Percentiles rank a stretch among this genome's conserved stretches.
These are phyloP conservation scores for Athalia circularis DNA, from an alignment of 2,888 invertebrate genomes.

Conservation along the genomic window DNA sequence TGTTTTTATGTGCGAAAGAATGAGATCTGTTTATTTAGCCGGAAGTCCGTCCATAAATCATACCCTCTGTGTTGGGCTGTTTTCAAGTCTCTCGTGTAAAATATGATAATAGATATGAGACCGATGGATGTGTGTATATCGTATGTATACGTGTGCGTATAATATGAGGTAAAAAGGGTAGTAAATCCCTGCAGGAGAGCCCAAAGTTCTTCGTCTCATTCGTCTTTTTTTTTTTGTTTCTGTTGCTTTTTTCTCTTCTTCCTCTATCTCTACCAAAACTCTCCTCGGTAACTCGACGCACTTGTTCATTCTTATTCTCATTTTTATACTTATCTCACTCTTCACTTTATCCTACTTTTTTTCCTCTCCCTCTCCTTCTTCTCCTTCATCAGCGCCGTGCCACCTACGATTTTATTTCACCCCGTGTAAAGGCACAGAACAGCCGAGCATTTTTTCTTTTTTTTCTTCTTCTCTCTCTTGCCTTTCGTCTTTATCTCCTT, in stretches of 20 bases:
- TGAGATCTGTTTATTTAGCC: conserved; percentile 65
- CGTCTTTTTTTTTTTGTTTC: conserved; percentile 15
- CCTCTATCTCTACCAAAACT: conserved; percentile 50
- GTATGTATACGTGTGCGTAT: no score
- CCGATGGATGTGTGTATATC: conserved; percentile 56
- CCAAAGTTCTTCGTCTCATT: conserved; percentile 43
- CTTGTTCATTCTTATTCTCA: no score
- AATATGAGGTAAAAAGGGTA: conserved; percentile 49
- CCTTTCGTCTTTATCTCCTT: conserved; percentile 8
- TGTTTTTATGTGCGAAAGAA: neutral
- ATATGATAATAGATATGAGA: conserved; percentile 69
- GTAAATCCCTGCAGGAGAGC: conserved; percentile 60
- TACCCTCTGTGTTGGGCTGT: conserved; percentile 56
- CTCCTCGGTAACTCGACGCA: conserved; percentile 27
- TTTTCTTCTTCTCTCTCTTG: neutral
- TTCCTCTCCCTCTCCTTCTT: conserved; percentile 25
- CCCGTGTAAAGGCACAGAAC: no score
- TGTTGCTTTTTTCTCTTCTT: conserved; percentile 50
- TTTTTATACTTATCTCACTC: conserved; percentile 7
- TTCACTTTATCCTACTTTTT: neutral
- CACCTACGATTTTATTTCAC: no score
- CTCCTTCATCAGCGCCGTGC: neutral
- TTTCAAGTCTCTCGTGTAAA: conserved; percentile 67
- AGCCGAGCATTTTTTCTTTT: neutral
- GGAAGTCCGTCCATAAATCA: conserved; percentile 70